Evolutionary conservation across 2,113 vertebrate genomes (phyloP), one percentile per base, ranked within the genome.

Genomic region (Hippoglossus stenolepis): DNA sequence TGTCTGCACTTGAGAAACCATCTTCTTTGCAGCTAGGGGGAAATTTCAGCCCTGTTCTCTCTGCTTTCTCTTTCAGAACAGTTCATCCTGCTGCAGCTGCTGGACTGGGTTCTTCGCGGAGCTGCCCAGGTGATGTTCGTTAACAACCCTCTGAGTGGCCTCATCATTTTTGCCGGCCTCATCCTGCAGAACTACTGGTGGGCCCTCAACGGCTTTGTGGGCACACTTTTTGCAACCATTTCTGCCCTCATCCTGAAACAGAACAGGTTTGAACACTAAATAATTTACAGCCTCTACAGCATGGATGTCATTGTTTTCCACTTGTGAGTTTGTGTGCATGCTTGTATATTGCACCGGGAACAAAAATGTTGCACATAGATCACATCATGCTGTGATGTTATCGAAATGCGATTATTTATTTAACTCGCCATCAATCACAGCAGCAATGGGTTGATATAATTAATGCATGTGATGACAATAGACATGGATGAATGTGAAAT

Each of bases 51-150:
- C 2, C 23, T 45, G 0, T 7, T 23, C 24, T 61, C 2, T 70
- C 21, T 75, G 14, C 40, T 5, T 54, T 4, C n/a, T 67, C 21
- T 88, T 40, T 83, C 90, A 99, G 98, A 95, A 56, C 96, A 96
- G 77, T 96, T 94, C n/a, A 56, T 98, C 0, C 2, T 95, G 65
- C 86, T 98, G 71, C 97, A 96, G 92, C 93, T 99, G 66, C 58
- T 96, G 0, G 97, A 98, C 85, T 99, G 98, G 98, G 93, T 97
- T 43, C 84, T 99, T 70, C 96, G 97, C 23, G 98, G 97, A 11
- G 94, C 93, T 0, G 96, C 98, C 21, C 98, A 99, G 86, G 98
- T 98, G 88, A 97, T 99, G 96, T 98, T 99, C 63, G 96, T 99
- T 75, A 99, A 96, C 93, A 99, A 98, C 59, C 96, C 98, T 3